Percentiles rank a stretch among this genome's conserved stretches.
These are phyloP conservation scores for Perca schrenkii DNA, from an alignment of 2,113 vertebrate genomes.

Conservation along the genomic window DNA sequence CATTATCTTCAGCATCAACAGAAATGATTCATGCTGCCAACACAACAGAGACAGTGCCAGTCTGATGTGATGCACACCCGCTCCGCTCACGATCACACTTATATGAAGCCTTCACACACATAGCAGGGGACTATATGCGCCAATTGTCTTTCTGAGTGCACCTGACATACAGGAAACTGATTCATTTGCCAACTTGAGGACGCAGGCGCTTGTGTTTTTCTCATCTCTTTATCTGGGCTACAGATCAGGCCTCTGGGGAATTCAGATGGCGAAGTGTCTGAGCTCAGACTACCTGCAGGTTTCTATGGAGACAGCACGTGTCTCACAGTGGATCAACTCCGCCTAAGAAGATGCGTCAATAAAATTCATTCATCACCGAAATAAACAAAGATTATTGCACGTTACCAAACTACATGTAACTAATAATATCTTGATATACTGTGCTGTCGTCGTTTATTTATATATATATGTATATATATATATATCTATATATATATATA, in stretches of 20 bases:
- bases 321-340: conserved; percentile 59
- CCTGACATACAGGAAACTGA: conserved; percentile 36
- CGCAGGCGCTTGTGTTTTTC: conserved; percentile 13
- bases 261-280: conserved; percentile 58
- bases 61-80: conserved; percentile 34
- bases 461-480: too few relatives aligned
- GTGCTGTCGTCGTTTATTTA: background rate
- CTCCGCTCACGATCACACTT: conserved; percentile 30
- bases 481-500: background rate
- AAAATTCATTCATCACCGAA: conserved; percentile 57
- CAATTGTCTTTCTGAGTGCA: conserved; percentile 29
- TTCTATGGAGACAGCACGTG: conserved; percentile 79
- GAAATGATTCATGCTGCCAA: conserved; percentile 62
- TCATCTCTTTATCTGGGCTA: conserved; percentile 51
- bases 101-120: conserved; percentile 1
- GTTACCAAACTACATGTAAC: conserved; percentile 22
- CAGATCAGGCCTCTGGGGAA: conserved; percentile 59
- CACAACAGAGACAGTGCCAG: conserved; percentile 49
- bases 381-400: conserved; percentile 38
- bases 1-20: conserved; percentile 48
- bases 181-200: conserved; percentile 53
- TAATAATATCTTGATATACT: background rate
- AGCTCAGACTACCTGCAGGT: conserved; percentile 66
- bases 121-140: background rate
- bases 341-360: conserved; percentile 62